Evolutionary conservation across 2,113 vertebrate genomes (phyloP), one percentile per base, ranked within the genome.

Genomic region (Ctenodactylus gundi): DNA sequence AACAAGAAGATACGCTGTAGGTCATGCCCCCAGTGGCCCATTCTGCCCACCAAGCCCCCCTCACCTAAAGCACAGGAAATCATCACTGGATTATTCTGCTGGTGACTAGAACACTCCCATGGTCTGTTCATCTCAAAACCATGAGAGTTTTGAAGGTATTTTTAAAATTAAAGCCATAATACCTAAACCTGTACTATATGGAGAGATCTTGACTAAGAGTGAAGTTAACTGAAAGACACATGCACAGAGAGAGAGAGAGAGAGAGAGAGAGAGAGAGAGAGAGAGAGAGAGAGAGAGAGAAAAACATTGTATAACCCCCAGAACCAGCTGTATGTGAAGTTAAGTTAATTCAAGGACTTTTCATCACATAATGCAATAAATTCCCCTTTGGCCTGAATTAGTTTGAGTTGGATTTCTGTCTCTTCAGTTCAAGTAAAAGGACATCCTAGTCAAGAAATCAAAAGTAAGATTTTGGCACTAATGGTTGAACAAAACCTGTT

Each of bases 371-470:
- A 55, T 51, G 41, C 51, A 86, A 84, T 68, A 80, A 82, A 73
- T 90, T 85, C 49, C n/a, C 46, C 85, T 93, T 88, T 49, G 44
- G 11, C 44, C 75, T 68, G 70, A 72, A 27, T 91, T 94, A 46
- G 27, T 88, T 67, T 93, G 49, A 78, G 73, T 88, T 77, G 58
- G 6, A 46, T 87, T 96, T 94, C 60, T 91, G 83, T 77, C 60
- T 91, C 23, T 72, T 55, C 62, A 65, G 31, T 95, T 75, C 80
- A 91, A 73, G 70, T 76, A 76, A 75, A 87, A 92, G 39, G 70
- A 9, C 3, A 2, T 1, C 1, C 21, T 57, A 31, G 64, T 92
- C 58, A 57, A 84, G 70, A 75, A 65, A 46, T 64, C 25, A n/a
- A 57, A 89, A 34, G 39, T 49, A 46, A 64, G 20, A 6, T 36